A percentile compares a stretch with the other conserved stretches of the same genome.
phyloP scores from a whole-genome alignment of 2,797 vertebrate genomes.

The Nyctibius grandis region DNA sequence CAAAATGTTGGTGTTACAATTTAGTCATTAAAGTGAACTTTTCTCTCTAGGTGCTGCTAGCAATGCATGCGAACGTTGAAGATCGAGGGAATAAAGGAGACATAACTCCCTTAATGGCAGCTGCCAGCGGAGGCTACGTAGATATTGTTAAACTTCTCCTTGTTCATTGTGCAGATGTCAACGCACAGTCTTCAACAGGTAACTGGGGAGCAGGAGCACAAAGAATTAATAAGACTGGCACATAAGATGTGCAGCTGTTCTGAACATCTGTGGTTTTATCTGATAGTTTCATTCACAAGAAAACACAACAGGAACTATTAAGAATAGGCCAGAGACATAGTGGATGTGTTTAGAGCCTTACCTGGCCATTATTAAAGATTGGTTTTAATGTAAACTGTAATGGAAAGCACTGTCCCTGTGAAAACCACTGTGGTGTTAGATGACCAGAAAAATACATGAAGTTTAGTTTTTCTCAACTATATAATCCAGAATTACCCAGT shows the following conservation, averaged over 20 bases:
- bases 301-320: not conserved
- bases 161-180: conserved; percentile 95
- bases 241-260: not conserved
- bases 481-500: not conserved
- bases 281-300: not conserved
- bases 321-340: not conserved
- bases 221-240: not conserved
- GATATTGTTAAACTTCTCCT: conserved; percentile 97
- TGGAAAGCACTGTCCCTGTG: not conserved
- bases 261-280: not conserved
- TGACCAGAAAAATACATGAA: not conserved
- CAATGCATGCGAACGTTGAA: conserved; percentile 98
- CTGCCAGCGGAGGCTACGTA: conserved; percentile 96
- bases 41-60: conserved; percentile 87
- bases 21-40: not conserved
- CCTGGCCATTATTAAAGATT: not conserved
- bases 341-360: not conserved
- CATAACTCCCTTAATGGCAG: conserved; percentile 98
- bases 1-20: not conserved
- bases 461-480: not conserved
- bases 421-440: not conserved
- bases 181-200: conserved; percentile 98
- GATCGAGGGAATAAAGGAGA: conserved; percentile 98
- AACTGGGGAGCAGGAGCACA: not conserved
- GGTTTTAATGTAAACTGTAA: not conserved